phyloP scores from a whole-genome alignment of 2,888 invertebrate species.

The Stenotaenia linearis region DNA sequence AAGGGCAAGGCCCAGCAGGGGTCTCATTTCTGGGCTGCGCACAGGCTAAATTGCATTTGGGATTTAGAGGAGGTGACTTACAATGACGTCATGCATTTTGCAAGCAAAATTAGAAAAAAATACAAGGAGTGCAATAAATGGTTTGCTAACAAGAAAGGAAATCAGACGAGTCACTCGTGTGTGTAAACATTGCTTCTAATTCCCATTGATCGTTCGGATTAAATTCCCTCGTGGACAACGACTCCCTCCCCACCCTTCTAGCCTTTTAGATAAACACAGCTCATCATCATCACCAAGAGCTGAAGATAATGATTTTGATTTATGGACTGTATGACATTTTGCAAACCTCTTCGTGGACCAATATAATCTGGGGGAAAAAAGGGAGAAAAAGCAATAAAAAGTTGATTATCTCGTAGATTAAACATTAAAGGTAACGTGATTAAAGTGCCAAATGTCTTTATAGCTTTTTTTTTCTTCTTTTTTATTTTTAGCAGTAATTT shows the following conservation, averaged over 20 bases:
- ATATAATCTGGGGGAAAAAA: not conserved
- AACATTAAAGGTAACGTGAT: slow-evolving; percentile 7
- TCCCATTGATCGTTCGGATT: slow-evolving; percentile 13
- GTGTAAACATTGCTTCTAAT: slow-evolving; percentile 4
- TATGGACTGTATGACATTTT: not conserved
- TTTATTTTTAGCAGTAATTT: not conserved
- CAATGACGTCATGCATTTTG: not conserved
- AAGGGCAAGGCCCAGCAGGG: slow-evolving; percentile 19
- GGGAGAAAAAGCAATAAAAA: not conserved
- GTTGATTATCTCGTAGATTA: slow-evolving; percentile 3
- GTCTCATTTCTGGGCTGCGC: not conserved
- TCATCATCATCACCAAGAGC: not conserved
- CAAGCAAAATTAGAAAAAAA: not conserved
- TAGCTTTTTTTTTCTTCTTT: not conserved
- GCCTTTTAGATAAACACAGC: slow-evolving; percentile 1
- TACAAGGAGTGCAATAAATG: not conserved
- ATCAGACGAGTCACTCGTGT: not conserved
- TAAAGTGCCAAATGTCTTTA: slow-evolving; percentile 5
- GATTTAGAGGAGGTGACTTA: not conserved
- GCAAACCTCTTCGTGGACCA: not conserved
- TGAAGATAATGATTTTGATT: slow-evolving; percentile 21
- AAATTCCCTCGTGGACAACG: not conserved
- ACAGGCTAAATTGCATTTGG: slow-evolving; percentile 4
- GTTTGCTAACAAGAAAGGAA: slow-evolving; percentile 13
- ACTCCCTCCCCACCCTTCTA: not conserved